Base-by-base conservation (phyloP, 2,888 invertebrate genomes). In the Megaustenia siamemsis region DNA sequence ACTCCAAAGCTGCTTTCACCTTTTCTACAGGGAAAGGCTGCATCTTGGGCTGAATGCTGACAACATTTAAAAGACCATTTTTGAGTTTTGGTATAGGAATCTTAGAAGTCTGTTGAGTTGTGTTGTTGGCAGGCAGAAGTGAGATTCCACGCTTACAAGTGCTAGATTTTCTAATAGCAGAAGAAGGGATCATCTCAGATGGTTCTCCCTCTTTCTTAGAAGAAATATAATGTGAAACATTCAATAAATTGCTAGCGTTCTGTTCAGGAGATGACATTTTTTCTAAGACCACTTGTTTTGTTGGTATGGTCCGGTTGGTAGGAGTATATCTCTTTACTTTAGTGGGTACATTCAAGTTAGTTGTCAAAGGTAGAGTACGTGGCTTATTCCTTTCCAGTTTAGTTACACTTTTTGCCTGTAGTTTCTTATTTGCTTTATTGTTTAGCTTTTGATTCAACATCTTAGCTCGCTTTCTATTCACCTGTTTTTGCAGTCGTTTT, bases 1-100 rank as follows among this genome's bases (percentile, higher is more conserved):
- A 83, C 28, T 83, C n/a, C 6, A 83, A 40, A 69, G 83, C 83
- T 38, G 45, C 38, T 12, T 45, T 38, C 10, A 83, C 40, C 43
- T 82, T 82, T 24, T 45, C 82, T 45, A 63, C 10, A 24, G 80
- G 69, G n/a, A 80, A 15, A 10, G 21, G 12, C 45, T 43, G 53
- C 32, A 53, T 32, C n/a, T 45, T 43, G 15, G 73, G 73, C 49
- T 32, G n/a, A 32, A 49, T 49, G 12, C 21, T 45, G 32, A 45
- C 73, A 49, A 49, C 3, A 32, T 32, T 69, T n/a, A n/a, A n/a
- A 3, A 12, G 10, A 18, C 40, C 69, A 40, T 38, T 69, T 40
- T 24, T 69, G 69, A 40, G 69, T 3, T 69, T 69, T 38, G 69
- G 40, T 3, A 69, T 69, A 24, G 24, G 69, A 6, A 40, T n/a